Evolutionary conservation across 2,113 vertebrate genomes (phyloP), one percentile per base, ranked within the genome.

Genomic region (Tetrao urogallus): DNA sequence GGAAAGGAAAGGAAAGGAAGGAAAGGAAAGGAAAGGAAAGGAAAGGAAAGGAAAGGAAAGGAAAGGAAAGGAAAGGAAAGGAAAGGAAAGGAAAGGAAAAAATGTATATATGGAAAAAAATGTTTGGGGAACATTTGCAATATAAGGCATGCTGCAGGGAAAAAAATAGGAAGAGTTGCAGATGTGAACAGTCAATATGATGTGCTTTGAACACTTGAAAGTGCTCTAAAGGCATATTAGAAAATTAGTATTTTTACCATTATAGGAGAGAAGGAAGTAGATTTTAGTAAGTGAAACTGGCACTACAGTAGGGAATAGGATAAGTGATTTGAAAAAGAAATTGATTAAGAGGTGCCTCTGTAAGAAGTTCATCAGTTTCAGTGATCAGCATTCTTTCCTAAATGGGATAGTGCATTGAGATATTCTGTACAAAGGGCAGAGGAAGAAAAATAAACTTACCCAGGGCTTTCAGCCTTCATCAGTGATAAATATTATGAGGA

Each of bases 41-140:
- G 18, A 48, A 22, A 22, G 6, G 47, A 16, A 20, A 47, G 36
- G 8, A 38, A 38, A 38, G 36, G 36, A 47, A 20, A 17, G 7
- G 7, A 43, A 8, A 43, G 14, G 13, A 13, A 43, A 43, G 42
- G 6, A 14, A 25, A 27, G 40, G 12, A 13, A 38, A 50, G 24
- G 25, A 5, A 50, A 48, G 38, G 9, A 9, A 40, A 22, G 20
- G 22, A 11, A 50, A 11, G 40, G 24, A 11, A 24, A 28, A 69
- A 60, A 77, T 36, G 4, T 14, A 14, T 87, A 57, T 79, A 30
- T 36, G 70, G 89, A 80, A 96, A 80, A 96, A 94, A 95, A 89
- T 86, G 64, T 75, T 92, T 83, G 66, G 58, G 72, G 45, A 96
- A 72, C 4, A 24, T 94, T 88, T 45, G 50, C 67, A 86, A 65